Base-by-base conservation (phyloP, 2,113 vertebrate genomes). In the Tautogolabrus adspersus region DNA sequence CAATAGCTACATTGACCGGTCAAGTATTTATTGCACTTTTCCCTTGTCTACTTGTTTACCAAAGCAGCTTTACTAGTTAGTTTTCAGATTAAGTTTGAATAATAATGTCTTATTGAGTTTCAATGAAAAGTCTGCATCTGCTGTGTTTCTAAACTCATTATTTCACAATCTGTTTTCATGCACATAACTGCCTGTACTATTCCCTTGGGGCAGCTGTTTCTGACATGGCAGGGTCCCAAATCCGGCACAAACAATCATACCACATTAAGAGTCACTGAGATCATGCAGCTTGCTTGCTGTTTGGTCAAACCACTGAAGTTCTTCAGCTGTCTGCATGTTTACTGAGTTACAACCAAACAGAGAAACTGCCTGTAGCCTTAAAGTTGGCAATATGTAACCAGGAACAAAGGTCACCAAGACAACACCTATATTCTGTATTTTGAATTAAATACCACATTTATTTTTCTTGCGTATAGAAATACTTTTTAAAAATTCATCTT, bases 241-340 rank as follows among this genome's bases (percentile, higher is more conserved):
- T 66, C 70, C 66, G 75, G 51, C 65, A 47, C 54, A 65, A 47
- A 61, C 55, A 26, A 5, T 68, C 52, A n/a, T 8, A 15, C 15
- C 52, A 59, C 81, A 73, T 37, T 56, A 21, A 23, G 38, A 66
- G 37, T 42, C 38, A 37, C 34, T 34, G 5, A 16, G 51, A 37
- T 58, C 42, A 30, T 52, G 21, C 64, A 47, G 38, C 26, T 22
- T 23, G 30, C 11, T 4, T n/a, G 7, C 58, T 60, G 51, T 49
- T 34, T 26, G 21, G 42, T 42, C 34, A 34, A 42, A 30, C 40
- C 38, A 22, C 22, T 30, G 18, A 40, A 30, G 49, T 62, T 47
- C 10, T 15, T 10, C 12, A 42, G 19, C 16, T 26, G 46, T 10
- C 18, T n/a, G 63, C 42, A 9, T 57, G 21, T 51, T 51, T 6